phyloP scores from a whole-genome alignment of 2,797 vertebrate genomes.

The Buphagus erythrorhynchus region DNA sequence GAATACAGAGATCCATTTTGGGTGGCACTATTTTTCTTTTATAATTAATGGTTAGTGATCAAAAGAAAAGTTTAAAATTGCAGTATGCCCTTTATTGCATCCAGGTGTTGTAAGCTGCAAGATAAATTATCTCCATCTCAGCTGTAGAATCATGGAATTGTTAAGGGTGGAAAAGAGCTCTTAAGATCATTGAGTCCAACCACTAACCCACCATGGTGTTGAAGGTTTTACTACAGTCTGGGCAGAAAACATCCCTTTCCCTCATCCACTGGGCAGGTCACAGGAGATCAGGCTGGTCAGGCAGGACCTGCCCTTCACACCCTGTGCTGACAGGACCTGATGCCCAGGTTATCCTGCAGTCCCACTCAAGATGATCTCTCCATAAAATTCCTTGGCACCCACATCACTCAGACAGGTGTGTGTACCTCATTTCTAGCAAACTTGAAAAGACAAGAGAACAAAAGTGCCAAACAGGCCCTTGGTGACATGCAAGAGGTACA shows the following conservation, averaged over 20 bases:
- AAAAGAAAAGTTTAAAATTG: slow-evolving; percentile 38
- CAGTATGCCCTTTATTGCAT: neutral
- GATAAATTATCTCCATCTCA: slow-evolving; percentile 10
- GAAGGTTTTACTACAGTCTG: neutral
- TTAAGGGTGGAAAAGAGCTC: neutral
- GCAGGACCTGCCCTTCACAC: neutral
- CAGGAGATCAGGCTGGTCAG: neutral
- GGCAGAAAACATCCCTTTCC: neutral
- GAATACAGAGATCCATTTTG: slow-evolving; percentile 2
- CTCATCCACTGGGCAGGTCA: neutral
- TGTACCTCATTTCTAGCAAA: neutral
- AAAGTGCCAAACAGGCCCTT: neutral
- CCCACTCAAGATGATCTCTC: neutral
- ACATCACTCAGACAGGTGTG: too few relatives aligned
- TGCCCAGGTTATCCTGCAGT: neutral
- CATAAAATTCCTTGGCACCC: neutral
- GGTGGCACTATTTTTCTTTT: slow-evolving; percentile 17
- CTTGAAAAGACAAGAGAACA: neutral
- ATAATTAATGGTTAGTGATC: neutral
- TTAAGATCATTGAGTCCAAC: neutral
- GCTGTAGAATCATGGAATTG: neutral
- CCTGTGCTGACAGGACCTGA: neutral
- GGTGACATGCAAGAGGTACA: neutral
- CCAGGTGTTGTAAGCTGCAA: neutral
- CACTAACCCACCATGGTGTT: neutral